Evolutionary conservation across 2,797 vertebrate genomes (phyloP).

Genomic region (Delichon dasypus): DNA sequence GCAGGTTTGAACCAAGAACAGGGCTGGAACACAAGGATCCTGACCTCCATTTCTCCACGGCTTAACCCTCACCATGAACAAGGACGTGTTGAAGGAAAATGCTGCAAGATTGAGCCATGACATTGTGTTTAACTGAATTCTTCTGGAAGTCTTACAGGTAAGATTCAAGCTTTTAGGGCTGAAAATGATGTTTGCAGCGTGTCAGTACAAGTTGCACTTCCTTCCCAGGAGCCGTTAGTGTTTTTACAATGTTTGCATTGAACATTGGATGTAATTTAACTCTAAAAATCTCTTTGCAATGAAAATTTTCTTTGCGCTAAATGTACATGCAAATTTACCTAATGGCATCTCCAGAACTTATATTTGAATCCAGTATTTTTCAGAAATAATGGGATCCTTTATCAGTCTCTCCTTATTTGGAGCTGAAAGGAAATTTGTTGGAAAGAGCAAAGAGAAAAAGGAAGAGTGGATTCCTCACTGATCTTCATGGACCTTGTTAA

Average conservation of each 20-base stretch:
- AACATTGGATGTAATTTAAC: not conserved
- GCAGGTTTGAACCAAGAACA: not conserved
- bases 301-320: not conserved
- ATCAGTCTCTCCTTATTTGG: not conserved
- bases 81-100: not conserved
- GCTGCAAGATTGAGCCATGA: not conserved
- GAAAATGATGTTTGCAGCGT: not conserved
- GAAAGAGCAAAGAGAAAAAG: not conserved
- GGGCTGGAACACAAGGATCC: not conserved
- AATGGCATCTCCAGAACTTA: not conserved
- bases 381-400: not conserved
- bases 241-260: not conserved
- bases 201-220: not conserved
- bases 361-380: not conserved
- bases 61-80: not conserved
- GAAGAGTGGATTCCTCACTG: not conserved
- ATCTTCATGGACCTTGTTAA: not conserved
- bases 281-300: no score
- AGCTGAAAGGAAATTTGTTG: not conserved
- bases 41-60: not conserved
- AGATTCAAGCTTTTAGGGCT: not conserved
- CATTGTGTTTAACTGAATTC: not conserved
- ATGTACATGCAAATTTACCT: not conserved
- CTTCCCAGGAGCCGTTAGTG: not conserved
- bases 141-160: not conserved